Percentiles rank a stretch among this genome's conserved stretches.
Evolutionary conservation across 1,140 invertebrate species (phyloP).

Genomic region (Zaprionus gabonicus): DNA sequence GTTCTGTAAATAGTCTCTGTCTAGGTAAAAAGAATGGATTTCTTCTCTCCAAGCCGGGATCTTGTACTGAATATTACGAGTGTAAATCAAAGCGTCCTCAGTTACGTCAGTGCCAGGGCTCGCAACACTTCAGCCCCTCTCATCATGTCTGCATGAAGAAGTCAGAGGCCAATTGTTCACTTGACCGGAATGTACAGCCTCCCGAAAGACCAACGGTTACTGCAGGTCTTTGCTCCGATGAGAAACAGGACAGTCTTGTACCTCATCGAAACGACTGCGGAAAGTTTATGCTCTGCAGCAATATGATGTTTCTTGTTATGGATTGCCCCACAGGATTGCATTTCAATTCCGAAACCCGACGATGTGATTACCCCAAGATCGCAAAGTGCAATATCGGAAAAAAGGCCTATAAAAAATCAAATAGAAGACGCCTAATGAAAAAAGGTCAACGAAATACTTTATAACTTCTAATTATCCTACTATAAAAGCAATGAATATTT

Average conservation of each 20-base stretch:
- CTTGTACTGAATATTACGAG: constrained; percentile 68
- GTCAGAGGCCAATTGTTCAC: constrained; percentile 54
- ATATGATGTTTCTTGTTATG: constrained; percentile 66
- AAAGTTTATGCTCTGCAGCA: constrained; percentile 71
- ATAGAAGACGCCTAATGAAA: constrained; percentile 26
- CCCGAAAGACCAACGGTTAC: constrained; percentile 22
- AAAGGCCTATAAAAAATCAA: constrained; percentile 44
- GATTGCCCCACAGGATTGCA: constrained; percentile 73
- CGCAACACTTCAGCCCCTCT: constrained; percentile 64
- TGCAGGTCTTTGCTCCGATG: constrained; percentile 55
- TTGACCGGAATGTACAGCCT: neutral
- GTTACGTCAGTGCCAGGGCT: constrained; percentile 46
- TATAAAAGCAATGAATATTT: constrained; percentile 8
- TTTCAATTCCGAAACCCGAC: constrained; percentile 56
- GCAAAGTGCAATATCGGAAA: constrained; percentile 57
- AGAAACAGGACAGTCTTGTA: constrained; percentile 57
- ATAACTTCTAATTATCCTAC: constrained; percentile 3
- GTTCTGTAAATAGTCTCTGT: constrained; percentile 28
- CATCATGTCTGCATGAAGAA: constrained; percentile 52
- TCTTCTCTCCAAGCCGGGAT: constrained; percentile 46
- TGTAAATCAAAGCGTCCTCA: constrained; percentile 52
- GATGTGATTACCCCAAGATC: constrained; percentile 73
- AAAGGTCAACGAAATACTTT: constrained; percentile 10
- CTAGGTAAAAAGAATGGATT: constrained; percentile 53
- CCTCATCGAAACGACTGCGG: constrained; percentile 60